These are phyloP conservation scores for Platichthys stellatus DNA, from an alignment of 2,113 vertebrate species.

Conservation along the genomic window DNA sequence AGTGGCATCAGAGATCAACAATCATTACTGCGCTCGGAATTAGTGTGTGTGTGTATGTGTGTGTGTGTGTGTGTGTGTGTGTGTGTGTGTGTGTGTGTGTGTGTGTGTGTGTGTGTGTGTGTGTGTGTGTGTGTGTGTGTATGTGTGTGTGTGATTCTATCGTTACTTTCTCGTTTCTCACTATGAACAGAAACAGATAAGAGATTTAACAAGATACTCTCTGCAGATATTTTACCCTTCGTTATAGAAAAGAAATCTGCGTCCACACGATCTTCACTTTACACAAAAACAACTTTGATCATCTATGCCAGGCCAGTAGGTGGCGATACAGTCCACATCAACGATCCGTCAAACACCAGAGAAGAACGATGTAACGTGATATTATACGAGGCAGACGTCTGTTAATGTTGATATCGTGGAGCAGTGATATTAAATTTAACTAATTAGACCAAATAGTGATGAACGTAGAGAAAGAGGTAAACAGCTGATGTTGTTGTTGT, in stretches of 20 bases:
- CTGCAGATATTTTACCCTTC: not conserved
- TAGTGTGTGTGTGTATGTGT: not conserved
- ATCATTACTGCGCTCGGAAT: conserved; percentile 23
- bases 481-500: too few relatives aligned
- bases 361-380: too few relatives aligned
- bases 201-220: too few relatives aligned
- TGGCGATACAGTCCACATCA: not conserved
- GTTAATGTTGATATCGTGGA: too few relatives aligned
- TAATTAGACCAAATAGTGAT: too few relatives aligned
- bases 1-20: conserved; percentile 29
- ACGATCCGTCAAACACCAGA: too few relatives aligned
- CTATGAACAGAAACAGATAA: not conserved
- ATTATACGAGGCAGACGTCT: too few relatives aligned
- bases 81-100: conserved; percentile 8
- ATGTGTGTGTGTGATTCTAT: not conserved
- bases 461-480: too few relatives aligned
- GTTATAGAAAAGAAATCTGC: not conserved
- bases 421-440: too few relatives aligned
- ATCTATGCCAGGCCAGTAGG: too few relatives aligned
- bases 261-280: too few relatives aligned
- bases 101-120: conserved; percentile 6
- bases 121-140: conserved; percentile 18
- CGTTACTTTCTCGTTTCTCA: not conserved
- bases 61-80: conserved; percentile 23
- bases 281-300: not conserved